Percentiles rank a stretch among this genome's conserved stretches.
Evolutionary conservation across 2,113 vertebrate genomes (phyloP).

Genomic region (Cyprinodon variegatus): DNA sequence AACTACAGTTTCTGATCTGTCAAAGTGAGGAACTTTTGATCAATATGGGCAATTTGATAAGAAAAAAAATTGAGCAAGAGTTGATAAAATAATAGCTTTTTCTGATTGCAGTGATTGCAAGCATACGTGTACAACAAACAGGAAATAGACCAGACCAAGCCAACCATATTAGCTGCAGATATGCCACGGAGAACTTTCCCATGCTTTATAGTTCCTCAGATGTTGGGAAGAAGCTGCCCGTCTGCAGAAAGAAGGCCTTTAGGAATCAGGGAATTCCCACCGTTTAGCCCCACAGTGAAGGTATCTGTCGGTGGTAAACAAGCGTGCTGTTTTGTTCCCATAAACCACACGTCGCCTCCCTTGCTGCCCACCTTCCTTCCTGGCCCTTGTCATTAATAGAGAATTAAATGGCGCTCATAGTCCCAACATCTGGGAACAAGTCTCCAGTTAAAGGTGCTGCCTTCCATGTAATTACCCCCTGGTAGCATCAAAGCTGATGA

Average conservation of each 20-base stretch:
- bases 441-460: conserved; percentile 58
- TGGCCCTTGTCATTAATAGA: conserved; percentile 74
- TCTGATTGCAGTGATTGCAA: conserved; percentile 6
- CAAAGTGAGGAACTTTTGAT: background rate
- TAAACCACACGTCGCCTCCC: conserved; percentile 47
- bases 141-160: conserved; percentile 62
- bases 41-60: background rate
- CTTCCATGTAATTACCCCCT: conserved; percentile 63
- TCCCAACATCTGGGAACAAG: conserved; percentile 72
- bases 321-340: conserved; percentile 54
- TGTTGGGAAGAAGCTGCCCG: conserved; percentile 21
- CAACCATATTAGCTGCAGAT: conserved; percentile 43
- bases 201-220: conserved; percentile 13
- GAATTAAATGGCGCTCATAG: conserved; percentile 57
- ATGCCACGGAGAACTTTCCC: conserved; percentile 41
- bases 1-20: background rate
- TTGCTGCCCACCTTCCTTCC: conserved; percentile 61
- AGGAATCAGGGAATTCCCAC: conserved; percentile 44
- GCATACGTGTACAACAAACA: conserved; percentile 22
- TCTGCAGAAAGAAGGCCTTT: conserved; percentile 1
- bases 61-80: background rate
- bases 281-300: conserved; percentile 35
- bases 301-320: conserved; percentile 52
- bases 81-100: background rate
- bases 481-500: conserved; percentile 64